These are phyloP conservation scores for Speoplatyrhinus poulsoni DNA, from an alignment of 2,113 vertebrate genomes.

Conservation along the genomic window DNA sequence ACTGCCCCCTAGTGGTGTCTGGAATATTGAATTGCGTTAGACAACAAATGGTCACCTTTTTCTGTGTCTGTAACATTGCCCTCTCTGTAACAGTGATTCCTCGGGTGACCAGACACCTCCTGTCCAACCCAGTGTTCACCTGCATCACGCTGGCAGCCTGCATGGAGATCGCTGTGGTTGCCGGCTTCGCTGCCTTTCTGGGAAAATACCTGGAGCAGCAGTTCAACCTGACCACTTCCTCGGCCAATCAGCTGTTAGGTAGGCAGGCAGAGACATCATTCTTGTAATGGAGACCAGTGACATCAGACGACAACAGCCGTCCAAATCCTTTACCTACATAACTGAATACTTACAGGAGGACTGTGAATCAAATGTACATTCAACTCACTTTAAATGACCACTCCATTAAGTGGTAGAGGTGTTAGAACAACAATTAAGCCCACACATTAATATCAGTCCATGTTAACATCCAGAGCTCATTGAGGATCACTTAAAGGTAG, in stretches of 20 bases:
- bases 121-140: constrained; percentile 79
- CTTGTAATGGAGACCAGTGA: neutral
- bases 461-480: too few relatives aligned
- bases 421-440: too few relatives aligned
- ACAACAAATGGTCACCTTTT: too few relatives aligned
- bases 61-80: too few relatives aligned
- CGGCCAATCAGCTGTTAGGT: constrained; percentile 80
- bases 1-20: too few relatives aligned
- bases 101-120: constrained; percentile 74
- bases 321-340: neutral
- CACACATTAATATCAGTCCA: too few relatives aligned
- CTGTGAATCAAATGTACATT: too few relatives aligned
- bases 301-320: neutral
- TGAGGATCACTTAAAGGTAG: neutral
- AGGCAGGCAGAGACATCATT: constrained; percentile 8
- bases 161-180: constrained; percentile 78
- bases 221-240: constrained; percentile 79
- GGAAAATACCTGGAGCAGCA: constrained; percentile 80
- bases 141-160: constrained; percentile 77
- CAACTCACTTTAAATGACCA: too few relatives aligned
- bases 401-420: too few relatives aligned
- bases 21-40: too few relatives aligned
- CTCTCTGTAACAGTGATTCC: constrained; percentile 67
- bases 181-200: constrained; percentile 76
- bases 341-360: too few relatives aligned